Conservation (phyloP, 2,888 invertebrate species). For the Pachliopta kotzebuea region DNA sequence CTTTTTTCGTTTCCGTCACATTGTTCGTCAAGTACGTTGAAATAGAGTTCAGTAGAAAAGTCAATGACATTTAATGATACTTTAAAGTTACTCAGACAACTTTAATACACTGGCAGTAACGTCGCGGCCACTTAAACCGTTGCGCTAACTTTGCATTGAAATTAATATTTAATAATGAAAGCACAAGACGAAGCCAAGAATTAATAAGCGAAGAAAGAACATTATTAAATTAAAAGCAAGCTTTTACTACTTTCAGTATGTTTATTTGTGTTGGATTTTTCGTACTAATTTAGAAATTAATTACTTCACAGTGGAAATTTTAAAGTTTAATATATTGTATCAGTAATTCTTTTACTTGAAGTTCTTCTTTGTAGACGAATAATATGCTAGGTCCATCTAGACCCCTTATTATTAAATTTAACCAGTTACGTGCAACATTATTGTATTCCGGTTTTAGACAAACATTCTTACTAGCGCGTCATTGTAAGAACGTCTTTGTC, state of each 20-base stretch:
- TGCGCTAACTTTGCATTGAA: slow-evolving; percentile 2
- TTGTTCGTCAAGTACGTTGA: neutral
- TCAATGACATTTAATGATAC: neutral
- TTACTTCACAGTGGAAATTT: no score
- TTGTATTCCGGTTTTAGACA: no score
- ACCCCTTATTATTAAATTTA: no score
- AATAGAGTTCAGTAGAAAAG: neutral
- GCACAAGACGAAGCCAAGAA: neutral
- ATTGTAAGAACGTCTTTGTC: no score
- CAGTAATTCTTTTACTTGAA: no score
- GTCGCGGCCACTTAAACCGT: slow-evolving; percentile 1
- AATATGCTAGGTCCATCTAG: no score
- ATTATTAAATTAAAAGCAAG: slow-evolving; percentile 2
- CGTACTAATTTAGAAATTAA: no score
- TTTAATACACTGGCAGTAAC: slow-evolving; percentile 3
- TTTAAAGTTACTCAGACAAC: neutral
- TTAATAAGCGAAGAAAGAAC: neutral
- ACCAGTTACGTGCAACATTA: no score
- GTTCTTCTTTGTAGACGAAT: no score
- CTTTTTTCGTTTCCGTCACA: neutral
- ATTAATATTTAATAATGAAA: slow-evolving; percentile 1
- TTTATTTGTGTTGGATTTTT: no score
- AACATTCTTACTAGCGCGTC: no score
- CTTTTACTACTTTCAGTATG: neutral
- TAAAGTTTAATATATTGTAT: no score